Evolutionary conservation across 2,113 vertebrate genomes (phyloP), one percentile per base, ranked within the genome.

Genomic region (Otis tarda): DNA sequence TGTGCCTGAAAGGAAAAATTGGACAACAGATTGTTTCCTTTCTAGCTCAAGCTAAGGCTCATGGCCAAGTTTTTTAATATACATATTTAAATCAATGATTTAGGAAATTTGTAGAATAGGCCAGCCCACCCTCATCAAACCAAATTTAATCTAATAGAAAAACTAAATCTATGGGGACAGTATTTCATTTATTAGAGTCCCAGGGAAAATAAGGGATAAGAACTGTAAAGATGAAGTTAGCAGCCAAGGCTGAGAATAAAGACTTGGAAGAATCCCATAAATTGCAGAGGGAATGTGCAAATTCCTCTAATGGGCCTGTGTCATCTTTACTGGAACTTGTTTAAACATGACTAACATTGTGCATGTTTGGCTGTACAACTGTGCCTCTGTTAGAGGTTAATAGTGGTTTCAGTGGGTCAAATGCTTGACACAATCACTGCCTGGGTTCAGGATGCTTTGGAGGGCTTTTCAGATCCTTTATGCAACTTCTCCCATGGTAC

Each of bases 281-380:
- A 22, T 92, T 90, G 60, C 27, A 10, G 12, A 64, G 68, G 31
- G 60, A 95, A 90, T 76, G 83, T 82, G 25, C 61, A 89, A 87
- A 96, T 96, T 76, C 87, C 41, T 95, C 43, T 92, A 76, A 88
- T 63, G 91, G 85, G 82, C 52, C 70, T 53, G 52, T 94, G 83
- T 93, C 95, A 83, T 97, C 91, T 86, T 96, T 91, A 90, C 75
- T 94, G 95, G 95, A 93, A 93, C 75, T 68, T 91, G 81, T 92
- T 93, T 95, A 94, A 95, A 95, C 43, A 81, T 67, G 83, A 95
- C 57, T 79, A 95, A 93, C 90, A 80, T 82, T 71, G 82, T 61
- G 74, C 95, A 84, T 43, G 35, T 69, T 95, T 92, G 81, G 41
- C 63, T 91, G 68, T 79, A 89, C 92, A 96, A 94, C 64, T 73